These are phyloP conservation scores for Lophius piscatorius DNA, from an alignment of 2,113 vertebrate genomes.

Conservation along the genomic window DNA sequence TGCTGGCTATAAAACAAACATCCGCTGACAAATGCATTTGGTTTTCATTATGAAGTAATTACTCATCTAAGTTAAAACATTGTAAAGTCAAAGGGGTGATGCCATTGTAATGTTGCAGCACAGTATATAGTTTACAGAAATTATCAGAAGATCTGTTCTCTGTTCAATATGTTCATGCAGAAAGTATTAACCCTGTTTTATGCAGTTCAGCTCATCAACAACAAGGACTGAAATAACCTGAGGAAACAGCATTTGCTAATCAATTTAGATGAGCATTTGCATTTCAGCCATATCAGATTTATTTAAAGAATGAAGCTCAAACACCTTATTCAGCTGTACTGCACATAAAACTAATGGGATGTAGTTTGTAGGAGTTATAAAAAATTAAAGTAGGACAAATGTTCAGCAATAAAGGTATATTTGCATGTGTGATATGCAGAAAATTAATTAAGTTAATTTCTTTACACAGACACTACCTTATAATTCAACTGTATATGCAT, in stretches of 20 bases:
- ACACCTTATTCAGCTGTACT: too few species aligned
- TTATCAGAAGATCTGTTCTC: not conserved
- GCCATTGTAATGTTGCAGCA: not conserved
- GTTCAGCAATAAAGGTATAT: too few species aligned
- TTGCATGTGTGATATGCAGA: too few species aligned
- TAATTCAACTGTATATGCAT: too few species aligned
- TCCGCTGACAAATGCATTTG: not conserved
- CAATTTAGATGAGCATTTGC: not conserved
- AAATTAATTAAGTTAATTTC: too few species aligned
- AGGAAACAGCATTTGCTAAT: not conserved
- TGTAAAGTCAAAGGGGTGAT: not conserved
- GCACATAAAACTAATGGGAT: too few species aligned
- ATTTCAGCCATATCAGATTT: not conserved
- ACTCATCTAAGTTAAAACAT: not conserved
- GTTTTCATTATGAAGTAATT: not conserved
- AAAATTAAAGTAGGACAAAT: too few species aligned
- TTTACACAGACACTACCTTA: too few species aligned
- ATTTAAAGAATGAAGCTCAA: too few species aligned
- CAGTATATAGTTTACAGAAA: too few species aligned
- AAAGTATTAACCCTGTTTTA: not conserved
- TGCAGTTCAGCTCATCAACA: not conserved
- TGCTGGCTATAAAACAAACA: constrained; percentile 1
- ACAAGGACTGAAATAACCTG: not conserved
- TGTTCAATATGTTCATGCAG: not conserved
- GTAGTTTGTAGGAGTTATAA: too few species aligned